Evolutionary conservation across 2,797 vertebrate genomes (phyloP), one percentile per base, ranked within the genome.

Genomic region (Peromyscus nudipes): DNA sequence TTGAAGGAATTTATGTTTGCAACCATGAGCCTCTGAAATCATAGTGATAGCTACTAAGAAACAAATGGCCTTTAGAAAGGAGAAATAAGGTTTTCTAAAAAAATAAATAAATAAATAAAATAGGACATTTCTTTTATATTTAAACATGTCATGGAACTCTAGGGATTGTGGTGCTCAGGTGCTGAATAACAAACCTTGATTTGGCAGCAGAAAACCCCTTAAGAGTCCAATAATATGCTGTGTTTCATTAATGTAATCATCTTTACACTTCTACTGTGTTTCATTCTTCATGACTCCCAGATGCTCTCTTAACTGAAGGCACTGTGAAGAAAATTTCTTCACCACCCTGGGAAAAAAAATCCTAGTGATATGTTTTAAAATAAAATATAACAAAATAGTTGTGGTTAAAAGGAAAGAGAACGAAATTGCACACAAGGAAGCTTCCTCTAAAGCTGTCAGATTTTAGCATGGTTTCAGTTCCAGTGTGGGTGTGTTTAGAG

Each of bases 151-250:
- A 73, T 57, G 25, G 87, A 71, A 55, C 95, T 96, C 96, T 14
- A 86, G 96, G 95, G 96, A 97, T 52, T 94, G 64, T 43, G 86
- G 92, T 94, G 73, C 96, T 96, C 97, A 97, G 97, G 96, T 98
- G 97, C 87, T 84, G 69, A 94, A 93, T 93, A 97, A 96, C 83
- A 31, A 97, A 86, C 71, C 92, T 92, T 83, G 67, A 94, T 90
- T 96, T 98, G 95, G 95, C 84, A 95, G 96, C 60, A 75, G 67
- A 96, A 96, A 96, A 95, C 84, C 95, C 90, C 12, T 11, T 43
- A 93, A 98, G 81, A 55, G 88, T 96, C 89, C 95, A 97, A 46
- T 91, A 92, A 95, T 96, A 90, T 73, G 81, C 71, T 95, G 83
- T 43, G 84, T 85, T 94, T 97, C 90, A 97, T 96, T 98, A n/a